Evolutionary conservation across 2,113 vertebrate genomes (phyloP), one percentile per base, ranked within the genome.

Genomic region (Isichthys henryi): DNA sequence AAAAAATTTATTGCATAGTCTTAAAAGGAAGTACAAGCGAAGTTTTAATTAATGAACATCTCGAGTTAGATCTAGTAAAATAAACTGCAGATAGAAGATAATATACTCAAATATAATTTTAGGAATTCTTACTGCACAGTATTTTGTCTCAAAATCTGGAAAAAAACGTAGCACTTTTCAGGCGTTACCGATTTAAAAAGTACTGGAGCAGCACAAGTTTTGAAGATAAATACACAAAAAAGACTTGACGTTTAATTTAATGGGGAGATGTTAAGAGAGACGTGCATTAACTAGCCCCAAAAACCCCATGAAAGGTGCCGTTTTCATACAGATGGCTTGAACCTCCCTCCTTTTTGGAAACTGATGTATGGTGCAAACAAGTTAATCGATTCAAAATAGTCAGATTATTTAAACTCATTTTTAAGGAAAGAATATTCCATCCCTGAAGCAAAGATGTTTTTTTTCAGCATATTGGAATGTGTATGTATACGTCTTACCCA

Each of bases 1-100:
- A 56, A 89, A 53, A 50, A n/a, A 83, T 84, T 89, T 89, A 89
- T 89, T 84, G 88, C 88, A 48, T 84, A 88, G 88, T 58, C 27
- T 89, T 89, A 13, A 58, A 46, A 23, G 31, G 43, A 58, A 23
- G 82, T 13, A 84, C 43, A 89, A 85, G 88, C 88, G 53, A 10
- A 46, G 80, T 35, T 89, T 50, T 43, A 56, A 80, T 21, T 21
- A 48, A 27, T n/a, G 35, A 77, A 77, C 70, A 39, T 43, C 10
- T 74, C 1, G 43, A 80, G 48, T 48, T 70, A 70, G 48, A 48
- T 50, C 23, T n/a, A 88, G 80, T 45, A 74, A 88, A 27, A 46
- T 31, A n/a, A 53, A 70, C 27, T 23, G 77, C 35, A 35, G 85
- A 87, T 5, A 46, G 45, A 82, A 27, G 45, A 84, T 48, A 49